Conservation (phyloP, 2,797 vertebrate genomes). For the Gallinago stenura region DNA sequence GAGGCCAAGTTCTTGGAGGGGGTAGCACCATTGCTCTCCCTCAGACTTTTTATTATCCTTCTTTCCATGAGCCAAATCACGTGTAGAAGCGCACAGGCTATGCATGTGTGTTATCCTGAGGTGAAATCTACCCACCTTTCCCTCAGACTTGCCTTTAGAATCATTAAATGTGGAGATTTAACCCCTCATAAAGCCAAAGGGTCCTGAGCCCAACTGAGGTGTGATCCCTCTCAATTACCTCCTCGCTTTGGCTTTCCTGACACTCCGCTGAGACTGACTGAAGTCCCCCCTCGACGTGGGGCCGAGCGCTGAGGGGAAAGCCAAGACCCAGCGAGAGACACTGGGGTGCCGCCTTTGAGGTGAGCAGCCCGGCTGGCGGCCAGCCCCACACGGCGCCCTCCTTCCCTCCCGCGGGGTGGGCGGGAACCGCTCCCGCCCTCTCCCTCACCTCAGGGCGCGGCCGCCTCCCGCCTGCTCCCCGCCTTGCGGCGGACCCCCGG, state of each 20-base stretch:
- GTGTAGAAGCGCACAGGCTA: rapidly evolving
- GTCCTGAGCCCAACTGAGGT: neutral
- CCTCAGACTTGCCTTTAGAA: neutral
- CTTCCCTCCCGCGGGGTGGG: too few species aligned
- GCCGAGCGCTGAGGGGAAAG: neutral
- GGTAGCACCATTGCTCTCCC: rapidly evolving
- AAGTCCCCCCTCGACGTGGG: neutral
- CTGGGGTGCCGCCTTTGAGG: neutral
- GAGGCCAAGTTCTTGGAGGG: neutral
- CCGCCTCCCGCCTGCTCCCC: neutral
- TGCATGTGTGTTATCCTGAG: neutral
- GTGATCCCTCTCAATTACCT: rapidly evolving
- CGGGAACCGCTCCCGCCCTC: neutral
- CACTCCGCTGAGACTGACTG: neutral
- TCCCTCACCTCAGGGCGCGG: neutral
- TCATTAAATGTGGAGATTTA: rapidly evolving
- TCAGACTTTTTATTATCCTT: neutral
- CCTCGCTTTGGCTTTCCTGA: neutral
- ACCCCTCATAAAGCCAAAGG: neutral
- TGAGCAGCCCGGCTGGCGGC: rapidly evolving
- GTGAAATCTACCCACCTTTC: neutral
- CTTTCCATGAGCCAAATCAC: neutral
- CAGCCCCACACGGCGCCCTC: neutral
- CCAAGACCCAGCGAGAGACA: neutral
- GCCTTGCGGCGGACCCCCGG: neutral